Percentiles rank a stretch among this genome's conserved stretches.
These are phyloP conservation scores for Macrotrachela quadricornifera DNA, from an alignment of 1,140 invertebrate species.

Conservation along the genomic window DNA sequence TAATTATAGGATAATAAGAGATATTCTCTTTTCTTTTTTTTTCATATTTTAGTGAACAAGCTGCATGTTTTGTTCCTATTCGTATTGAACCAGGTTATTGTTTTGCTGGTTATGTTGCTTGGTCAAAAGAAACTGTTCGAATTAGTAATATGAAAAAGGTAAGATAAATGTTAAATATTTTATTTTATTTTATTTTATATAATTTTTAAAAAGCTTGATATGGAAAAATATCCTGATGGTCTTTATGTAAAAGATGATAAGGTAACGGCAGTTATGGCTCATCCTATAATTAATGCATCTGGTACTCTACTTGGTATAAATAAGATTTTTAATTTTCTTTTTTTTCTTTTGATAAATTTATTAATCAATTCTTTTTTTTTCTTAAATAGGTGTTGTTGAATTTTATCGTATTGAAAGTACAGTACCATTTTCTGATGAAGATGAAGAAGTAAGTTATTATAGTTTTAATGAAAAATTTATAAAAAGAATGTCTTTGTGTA, in stretches of 20 bases:
- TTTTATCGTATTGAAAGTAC: constrained; percentile 21
- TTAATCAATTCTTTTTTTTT: too few species aligned
- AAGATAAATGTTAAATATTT: constrained; percentile 8
- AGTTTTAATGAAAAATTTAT: too few species aligned
- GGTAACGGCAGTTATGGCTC: constrained; percentile 31
- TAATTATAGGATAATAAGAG: too few species aligned
- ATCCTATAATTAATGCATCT: constrained; percentile 37
- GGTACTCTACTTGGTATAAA: constrained; percentile 29
- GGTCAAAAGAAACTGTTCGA: constrained; percentile 29
- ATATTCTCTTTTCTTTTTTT: too few species aligned
- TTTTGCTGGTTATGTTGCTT: constrained; percentile 35
- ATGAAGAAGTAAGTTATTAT: constrained; percentile 36
- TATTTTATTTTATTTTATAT: too few species aligned
- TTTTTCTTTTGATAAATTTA: too few species aligned
- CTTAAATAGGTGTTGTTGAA: constrained; percentile 33
- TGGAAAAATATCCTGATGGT: constrained; percentile 32
- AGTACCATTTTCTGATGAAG: constrained; percentile 38
- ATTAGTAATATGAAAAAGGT: constrained; percentile 17
- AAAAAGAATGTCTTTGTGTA: too few species aligned
- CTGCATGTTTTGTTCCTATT: constrained; percentile 1
- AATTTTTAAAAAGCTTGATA: constrained; percentile 7
- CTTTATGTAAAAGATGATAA: constrained; percentile 19
- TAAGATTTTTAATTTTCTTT: too few species aligned
- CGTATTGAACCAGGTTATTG: constrained; percentile 15
- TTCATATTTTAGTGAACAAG: not conserved